Evolutionary conservation across 2,888 invertebrate genomes (phyloP).

Genomic region (Synanthedon formicaeformis): DNA sequence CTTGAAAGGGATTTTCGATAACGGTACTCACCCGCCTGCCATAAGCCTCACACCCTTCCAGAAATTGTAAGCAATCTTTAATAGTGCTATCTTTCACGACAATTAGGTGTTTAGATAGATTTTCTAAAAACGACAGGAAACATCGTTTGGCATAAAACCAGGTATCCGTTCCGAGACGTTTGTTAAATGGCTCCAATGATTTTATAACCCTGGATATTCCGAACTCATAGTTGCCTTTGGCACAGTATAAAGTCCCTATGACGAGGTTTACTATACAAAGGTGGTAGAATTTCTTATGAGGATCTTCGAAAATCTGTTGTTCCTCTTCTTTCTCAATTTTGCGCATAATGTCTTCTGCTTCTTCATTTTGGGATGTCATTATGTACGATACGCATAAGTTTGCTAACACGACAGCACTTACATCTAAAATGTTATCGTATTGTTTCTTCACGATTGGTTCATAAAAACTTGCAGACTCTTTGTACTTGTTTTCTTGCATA

Average conservation of each 20-base stretch:
- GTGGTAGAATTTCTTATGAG: constrained; percentile 94
- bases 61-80: constrained; percentile 87
- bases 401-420: constrained; percentile 97
- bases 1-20: constrained; percentile 84
- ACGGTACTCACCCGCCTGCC: constrained; percentile 87
- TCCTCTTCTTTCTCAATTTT: constrained; percentile 99
- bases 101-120: constrained; percentile 90
- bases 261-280: constrained; percentile 98
- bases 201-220: constrained; percentile 98
- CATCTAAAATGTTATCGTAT: constrained; percentile 92
- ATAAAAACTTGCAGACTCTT: constrained; percentile 97
- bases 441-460: constrained; percentile 97
- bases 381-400: constrained; percentile 99
- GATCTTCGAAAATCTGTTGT: constrained; percentile 89
- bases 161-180: constrained; percentile 96
- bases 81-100: constrained; percentile 88
- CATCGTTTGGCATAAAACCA: constrained; percentile 99
- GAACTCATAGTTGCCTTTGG: constrained; percentile 99
- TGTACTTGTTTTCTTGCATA: constrained; percentile 99
- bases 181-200: constrained; percentile 93
- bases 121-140: constrained; percentile 92
- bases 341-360: constrained; percentile 98
- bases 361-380: constrained; percentile 98
- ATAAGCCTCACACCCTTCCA: constrained; percentile 90
- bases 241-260: constrained; percentile 97